These are phyloP conservation scores for Phasia obesa DNA, from an alignment of 2,888 invertebrate species.

Conservation along the genomic window DNA sequence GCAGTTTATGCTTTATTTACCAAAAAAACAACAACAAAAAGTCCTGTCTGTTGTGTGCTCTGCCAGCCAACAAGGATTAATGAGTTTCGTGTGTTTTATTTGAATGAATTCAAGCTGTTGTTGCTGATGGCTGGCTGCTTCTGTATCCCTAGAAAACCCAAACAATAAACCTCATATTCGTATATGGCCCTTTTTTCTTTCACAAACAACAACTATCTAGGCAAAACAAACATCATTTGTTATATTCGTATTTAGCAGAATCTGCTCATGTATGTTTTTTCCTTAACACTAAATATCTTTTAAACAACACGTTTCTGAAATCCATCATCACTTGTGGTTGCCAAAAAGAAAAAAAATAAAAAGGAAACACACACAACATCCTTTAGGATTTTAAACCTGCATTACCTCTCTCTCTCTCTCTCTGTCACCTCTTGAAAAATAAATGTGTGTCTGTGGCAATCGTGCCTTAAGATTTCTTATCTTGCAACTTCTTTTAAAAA, in stretches of 20 bases:
- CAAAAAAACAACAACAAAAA: slow-evolving; percentile 6
- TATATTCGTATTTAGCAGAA: slow-evolving; percentile 41
- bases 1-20: slow-evolving; percentile 45
- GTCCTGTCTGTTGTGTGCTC: slow-evolving; percentile 47
- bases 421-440: neutral
- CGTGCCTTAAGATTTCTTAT: slow-evolving; percentile 68
- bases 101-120: slow-evolving; percentile 44
- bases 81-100: slow-evolving; percentile 78
- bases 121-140: slow-evolving; percentile 73
- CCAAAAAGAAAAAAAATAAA: neutral
- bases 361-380: slow-evolving; percentile 4
- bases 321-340: slow-evolving; percentile 74
- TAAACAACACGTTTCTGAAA: slow-evolving; percentile 78
- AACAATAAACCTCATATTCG: slow-evolving; percentile 42
- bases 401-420: neutral
- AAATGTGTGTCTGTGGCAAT: slow-evolving; percentile 54
- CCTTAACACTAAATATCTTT: slow-evolving; percentile 69
- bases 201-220: slow-evolving; percentile 14
- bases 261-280: slow-evolving; percentile 51
- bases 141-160: slow-evolving; percentile 40
- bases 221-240: slow-evolving; percentile 68
- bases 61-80: slow-evolving; percentile 76
- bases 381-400: slow-evolving; percentile 16
- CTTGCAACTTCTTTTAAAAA: slow-evolving; percentile 37
- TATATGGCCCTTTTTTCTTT: slow-evolving; percentile 12